Evolutionary conservation across 2,797 vertebrate genomes (phyloP), one percentile per base, ranked within the genome.

Genomic region (Paedocypris micromegethes): DNA sequence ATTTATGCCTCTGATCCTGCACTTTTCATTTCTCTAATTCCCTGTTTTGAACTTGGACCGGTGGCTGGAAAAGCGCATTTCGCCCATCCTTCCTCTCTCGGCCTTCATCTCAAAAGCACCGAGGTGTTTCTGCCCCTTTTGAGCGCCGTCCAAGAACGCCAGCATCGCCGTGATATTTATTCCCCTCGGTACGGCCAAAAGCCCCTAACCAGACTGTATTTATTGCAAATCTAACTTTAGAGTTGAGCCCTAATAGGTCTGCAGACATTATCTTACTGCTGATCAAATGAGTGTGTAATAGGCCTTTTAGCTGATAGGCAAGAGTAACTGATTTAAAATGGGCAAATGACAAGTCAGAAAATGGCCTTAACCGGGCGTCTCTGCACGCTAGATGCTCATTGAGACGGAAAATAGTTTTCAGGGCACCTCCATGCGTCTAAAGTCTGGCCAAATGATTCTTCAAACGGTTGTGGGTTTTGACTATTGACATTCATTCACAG

Each of bases 21-120:
- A 75, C 74, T 83, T 86, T 86, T 83, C 85, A 87, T 87, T 85
- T 84, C 78, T 86, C 79, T 86, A 84, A 85, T 86, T 86, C 82
- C 82, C 80, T 70, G 53, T 76, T 79, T 80, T 76, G 83, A 81
- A 75, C 81, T 81, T 77, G 72, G 59, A 63, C 69, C 63, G 41
- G 42, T 41, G 81, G 77, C 80, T 84, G 80, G 77, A 80, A 79
- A 75, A 84, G 61, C 77, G 68, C 67, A 66, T 58, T 62, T 41
- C 60, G 65, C 80, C 77, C 71, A 5, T 9, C 54, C 48, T 9
- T 50, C 60, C 53, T 56, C 5, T 43, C 46, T 49, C 56, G 75
- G 73, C 81, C 75, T 83, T 82, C 55, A 71, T 77, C 47, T 77
- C 66, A 52, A 61, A 68, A 72, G 71, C 67, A 40, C 47, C 48